Evolutionary conservation across 2,113 vertebrate genomes (phyloP).

Genomic region (Salminus brasiliensis): DNA sequence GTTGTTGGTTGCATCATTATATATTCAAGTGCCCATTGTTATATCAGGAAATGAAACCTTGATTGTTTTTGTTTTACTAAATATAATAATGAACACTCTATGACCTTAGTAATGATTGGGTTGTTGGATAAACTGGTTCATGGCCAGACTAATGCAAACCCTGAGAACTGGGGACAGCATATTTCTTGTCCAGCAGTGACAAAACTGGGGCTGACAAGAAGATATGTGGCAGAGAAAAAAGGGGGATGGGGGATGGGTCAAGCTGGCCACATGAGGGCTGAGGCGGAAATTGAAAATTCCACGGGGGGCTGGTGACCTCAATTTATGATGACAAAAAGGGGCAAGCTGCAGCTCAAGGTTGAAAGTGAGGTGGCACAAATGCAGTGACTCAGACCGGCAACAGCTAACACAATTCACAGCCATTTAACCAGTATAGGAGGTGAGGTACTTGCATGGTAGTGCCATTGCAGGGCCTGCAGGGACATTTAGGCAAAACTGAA

Average conservation of each 20-base stretch:
- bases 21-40: too few species aligned
- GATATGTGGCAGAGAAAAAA: not conserved
- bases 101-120: not conserved
- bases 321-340: conserved; percentile 42
- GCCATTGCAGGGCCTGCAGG: not conserved
- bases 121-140: not conserved
- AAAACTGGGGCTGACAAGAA: not conserved
- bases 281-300: conserved; percentile 38
- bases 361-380: conserved; percentile 1
- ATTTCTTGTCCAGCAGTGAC: not conserved
- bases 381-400: conserved; percentile 25
- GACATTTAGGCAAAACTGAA: not conserved
- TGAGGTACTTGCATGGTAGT: not conserved
- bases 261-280: not conserved
- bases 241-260: not conserved
- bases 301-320: conserved; percentile 1
- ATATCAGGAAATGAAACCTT: too few species aligned
- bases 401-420: not conserved
- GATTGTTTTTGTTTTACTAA: too few species aligned
- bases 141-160: not conserved
- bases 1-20: too few species aligned
- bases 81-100: not conserved
- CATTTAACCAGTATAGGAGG: not conserved
- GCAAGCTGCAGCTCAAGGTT: conserved; percentile 34
- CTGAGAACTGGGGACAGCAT: not conserved